Base-by-base conservation (phyloP, 2,797 vertebrate species). In the Sebastes ruberrimus region DNA sequence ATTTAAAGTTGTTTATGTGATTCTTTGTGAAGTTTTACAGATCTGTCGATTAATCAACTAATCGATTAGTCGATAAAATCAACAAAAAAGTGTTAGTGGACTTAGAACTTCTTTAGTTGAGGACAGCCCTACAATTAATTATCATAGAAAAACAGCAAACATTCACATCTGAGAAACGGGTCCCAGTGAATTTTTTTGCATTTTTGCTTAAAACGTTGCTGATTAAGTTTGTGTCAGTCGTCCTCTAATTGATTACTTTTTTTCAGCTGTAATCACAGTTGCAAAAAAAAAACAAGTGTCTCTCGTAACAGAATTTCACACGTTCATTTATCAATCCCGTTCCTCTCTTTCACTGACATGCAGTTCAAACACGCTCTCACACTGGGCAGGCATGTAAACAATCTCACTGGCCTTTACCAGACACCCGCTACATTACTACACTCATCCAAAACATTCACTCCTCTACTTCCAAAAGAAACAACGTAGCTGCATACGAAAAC, bases 341-440 rank as follows among this genome's bases (percentile, higher is more conserved):
- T 62, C 10, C n/a, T 61, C 22, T 38, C 56, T 52, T 25, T 16
- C 67, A 60, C 55, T 71, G 67, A 52, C 9, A 61, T 6, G n/a
- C 62, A 71, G 52, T 66, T 76, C 57, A 76, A 65, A 81, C 75
- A 74, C 65, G 25, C 69, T 23, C 76, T 53, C 55, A 35, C 61
- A 80, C 38, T 11, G 20, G 6, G 28, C 23, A 75, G 63, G 52
- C 81, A 63, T 70, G 85, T 62, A 70, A 82, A 89, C 85, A 72
- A 66, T 67, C 22, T 22, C 0, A n/a, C 6, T 25, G 80, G 81
- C 71, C 82, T 85, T 87, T 74, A 81, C 60, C 86, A 74, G 4
- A 70, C 69, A 79, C 86, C 56, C 23, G n/a, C 80, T 30, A 81
- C 76, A 78, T 85, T 56, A 70, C 68, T 75, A 20, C 56, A 72